phyloP scores from a whole-genome alignment of 2,888 invertebrate genomes.

The Chloromyia formosa region DNA sequence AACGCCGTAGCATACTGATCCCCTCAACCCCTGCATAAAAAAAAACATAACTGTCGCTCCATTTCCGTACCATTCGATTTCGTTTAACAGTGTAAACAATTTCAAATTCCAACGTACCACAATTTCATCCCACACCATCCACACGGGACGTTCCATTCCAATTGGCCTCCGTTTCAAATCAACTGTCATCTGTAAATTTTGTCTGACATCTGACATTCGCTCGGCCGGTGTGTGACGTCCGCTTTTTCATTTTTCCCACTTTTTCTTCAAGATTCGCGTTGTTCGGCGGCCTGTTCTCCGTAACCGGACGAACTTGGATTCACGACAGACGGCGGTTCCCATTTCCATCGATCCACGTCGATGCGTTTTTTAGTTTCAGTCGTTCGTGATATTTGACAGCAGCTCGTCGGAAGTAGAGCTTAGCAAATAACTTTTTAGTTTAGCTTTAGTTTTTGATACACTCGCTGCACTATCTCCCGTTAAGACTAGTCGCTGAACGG shows the following conservation, averaged over 20 bases:
- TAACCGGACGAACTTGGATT: not conserved
- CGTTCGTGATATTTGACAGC: slow-evolving; percentile 25
- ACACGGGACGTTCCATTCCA: not conserved
- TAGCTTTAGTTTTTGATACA: slow-evolving; percentile 43
- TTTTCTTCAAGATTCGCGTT: not conserved
- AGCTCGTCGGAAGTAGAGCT: slow-evolving; percentile 24
- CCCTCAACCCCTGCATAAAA: too few relatives aligned
- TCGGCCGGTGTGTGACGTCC: not conserved
- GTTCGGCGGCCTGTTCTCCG: not conserved
- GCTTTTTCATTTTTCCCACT: slow-evolving; percentile 8
- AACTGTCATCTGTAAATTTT: not conserved
- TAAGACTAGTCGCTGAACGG: not conserved
- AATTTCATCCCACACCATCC: not conserved
- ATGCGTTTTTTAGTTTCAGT: not conserved
- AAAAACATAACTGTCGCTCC: too few relatives aligned
- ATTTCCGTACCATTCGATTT: too few relatives aligned
- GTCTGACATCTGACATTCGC: not conserved
- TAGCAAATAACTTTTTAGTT: slow-evolving; percentile 34
- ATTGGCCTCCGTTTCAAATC: not conserved
- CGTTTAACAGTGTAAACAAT: not conserved
- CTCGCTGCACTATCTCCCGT: slow-evolving; percentile 25
- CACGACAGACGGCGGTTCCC: not conserved
- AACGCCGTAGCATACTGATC: too few relatives aligned
- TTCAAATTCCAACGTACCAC: not conserved
- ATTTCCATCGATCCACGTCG: slow-evolving; percentile 29